Conservation (phyloP, 2,888 invertebrate genomes). For the Prosapia bicincta region DNA sequence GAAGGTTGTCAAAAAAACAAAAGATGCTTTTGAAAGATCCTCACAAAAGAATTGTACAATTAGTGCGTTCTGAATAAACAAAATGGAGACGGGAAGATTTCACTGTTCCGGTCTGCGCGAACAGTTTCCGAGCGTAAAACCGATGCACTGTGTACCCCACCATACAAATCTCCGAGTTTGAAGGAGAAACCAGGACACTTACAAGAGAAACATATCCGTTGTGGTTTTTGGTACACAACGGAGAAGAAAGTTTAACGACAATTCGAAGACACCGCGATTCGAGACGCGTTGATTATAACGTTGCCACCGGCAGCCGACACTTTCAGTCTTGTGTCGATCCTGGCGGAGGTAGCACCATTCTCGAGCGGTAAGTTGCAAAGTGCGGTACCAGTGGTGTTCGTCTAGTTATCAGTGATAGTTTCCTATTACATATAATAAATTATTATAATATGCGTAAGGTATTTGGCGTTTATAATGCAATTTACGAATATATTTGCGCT, state of each 20-base stretch:
- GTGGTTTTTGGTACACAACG: neutral
- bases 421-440: no score
- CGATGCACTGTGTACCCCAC: neutral
- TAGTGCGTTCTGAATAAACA: neutral
- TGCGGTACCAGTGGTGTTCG: neutral
- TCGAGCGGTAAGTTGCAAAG: neutral
- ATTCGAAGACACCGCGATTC: neutral
- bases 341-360: neutral
- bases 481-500: no score
- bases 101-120: neutral
- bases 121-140: neutral
- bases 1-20: neutral
- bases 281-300: neutral
- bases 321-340: neutral
- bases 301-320: neutral
- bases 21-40: neutral
- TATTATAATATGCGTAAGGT: no score
- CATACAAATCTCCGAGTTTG: neutral
- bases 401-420: neutral
- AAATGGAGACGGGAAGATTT: neutral
- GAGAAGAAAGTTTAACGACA: neutral
- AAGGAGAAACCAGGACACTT: neutral
- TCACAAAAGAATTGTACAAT: neutral
- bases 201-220: neutral
- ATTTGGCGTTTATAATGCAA: no score